These are phyloP conservation scores for Polia nebulosa DNA, from an alignment of 2,888 invertebrate genomes.

Conservation along the genomic window DNA sequence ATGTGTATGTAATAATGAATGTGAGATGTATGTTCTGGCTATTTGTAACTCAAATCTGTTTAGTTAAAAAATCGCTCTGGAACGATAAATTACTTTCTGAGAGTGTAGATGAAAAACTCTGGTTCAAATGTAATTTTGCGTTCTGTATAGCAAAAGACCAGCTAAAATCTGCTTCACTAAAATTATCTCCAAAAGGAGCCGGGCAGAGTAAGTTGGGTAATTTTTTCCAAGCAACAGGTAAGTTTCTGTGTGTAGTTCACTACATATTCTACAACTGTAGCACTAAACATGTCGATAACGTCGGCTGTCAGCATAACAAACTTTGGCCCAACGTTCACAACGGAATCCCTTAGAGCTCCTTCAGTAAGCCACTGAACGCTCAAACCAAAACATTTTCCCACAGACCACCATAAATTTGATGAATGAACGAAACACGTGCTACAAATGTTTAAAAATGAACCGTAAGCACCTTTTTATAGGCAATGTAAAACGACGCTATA, in stretches of 20 bases:
- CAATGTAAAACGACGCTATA: conserved; percentile 90
- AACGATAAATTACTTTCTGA: conserved; percentile 24
- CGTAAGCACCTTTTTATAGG: conserved; percentile 90
- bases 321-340: conserved; percentile 57
- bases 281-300: conserved; percentile 65
- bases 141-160: background rate
- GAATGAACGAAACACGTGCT: conserved; percentile 91
- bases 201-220: background rate
- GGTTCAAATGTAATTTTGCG: conserved; percentile 5
- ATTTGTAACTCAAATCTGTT: conserved; percentile 47
- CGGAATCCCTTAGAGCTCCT: conserved; percentile 67
- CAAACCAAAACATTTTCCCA: conserved; percentile 89
- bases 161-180: background rate
- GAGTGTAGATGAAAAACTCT: conserved; percentile 17
- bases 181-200: background rate
- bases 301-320: conserved; percentile 69
- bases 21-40: conserved; percentile 46
- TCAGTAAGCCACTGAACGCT: conserved; percentile 72
- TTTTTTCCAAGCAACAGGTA: conserved; percentile 53
- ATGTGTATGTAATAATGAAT: conserved; percentile 59
- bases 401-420: conserved; percentile 90
- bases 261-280: conserved; percentile 41
- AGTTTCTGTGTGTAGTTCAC: conserved; percentile 22
- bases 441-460: conserved; percentile 90
- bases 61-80: conserved; percentile 46